Conservation (phyloP, 1,140 invertebrate genomes). For the Lepidostoma basale region DNA sequence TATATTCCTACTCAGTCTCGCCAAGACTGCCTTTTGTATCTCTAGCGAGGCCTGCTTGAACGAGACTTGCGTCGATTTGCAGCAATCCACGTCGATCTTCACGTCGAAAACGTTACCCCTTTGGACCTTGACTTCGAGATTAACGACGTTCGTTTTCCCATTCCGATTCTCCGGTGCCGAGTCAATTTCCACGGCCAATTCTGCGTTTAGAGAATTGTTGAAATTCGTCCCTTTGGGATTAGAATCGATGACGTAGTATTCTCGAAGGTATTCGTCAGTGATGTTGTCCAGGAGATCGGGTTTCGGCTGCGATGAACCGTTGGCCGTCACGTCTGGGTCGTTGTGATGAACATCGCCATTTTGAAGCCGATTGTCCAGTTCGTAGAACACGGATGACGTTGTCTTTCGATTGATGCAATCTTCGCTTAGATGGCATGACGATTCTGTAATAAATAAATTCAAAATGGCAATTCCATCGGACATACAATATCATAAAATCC, state of each 20-base stretch:
- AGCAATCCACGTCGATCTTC: slow-evolving; percentile 35
- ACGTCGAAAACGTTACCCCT: neutral
- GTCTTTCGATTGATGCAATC: slow-evolving; percentile 31
- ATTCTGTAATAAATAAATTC: slow-evolving; percentile 30
- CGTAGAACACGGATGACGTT: slow-evolving; percentile 25
- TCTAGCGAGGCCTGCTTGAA: slow-evolving; percentile 70
- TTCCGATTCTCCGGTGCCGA: neutral
- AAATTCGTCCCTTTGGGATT: neutral
- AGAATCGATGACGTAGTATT: slow-evolving; percentile 7
- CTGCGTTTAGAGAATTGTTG: neutral
- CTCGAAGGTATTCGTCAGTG: neutral
- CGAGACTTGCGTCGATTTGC: slow-evolving; percentile 48
- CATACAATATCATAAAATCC: too few relatives aligned
- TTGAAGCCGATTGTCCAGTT: neutral
- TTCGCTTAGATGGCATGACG: slow-evolving; percentile 21
- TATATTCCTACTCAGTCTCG: slow-evolving; percentile 76
- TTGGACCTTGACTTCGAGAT: neutral
- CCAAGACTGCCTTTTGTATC: slow-evolving; percentile 79
- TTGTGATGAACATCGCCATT: neutral
- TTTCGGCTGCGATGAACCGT: neutral
- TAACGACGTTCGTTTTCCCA: neutral
- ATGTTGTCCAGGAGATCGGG: slow-evolving; percentile 9
- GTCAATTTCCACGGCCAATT: neutral
- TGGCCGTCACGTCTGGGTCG: neutral
- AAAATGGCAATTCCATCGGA: too few relatives aligned